Conservation (phyloP, 2,797 vertebrate species). For the Tapera naevia region DNA sequence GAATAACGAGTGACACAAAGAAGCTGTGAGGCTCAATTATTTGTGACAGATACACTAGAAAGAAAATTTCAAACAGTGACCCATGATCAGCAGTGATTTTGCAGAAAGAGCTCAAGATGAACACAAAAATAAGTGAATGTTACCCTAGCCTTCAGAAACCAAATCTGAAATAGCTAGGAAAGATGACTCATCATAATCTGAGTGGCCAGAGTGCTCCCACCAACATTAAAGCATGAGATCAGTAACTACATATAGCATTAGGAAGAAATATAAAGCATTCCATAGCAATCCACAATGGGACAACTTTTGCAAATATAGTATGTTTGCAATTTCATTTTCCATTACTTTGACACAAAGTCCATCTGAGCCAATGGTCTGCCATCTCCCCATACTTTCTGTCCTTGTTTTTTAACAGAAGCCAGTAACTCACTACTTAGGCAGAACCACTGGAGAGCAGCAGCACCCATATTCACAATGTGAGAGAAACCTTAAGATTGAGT, state of each 20-base stretch:
- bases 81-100: not conserved
- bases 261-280: not conserved
- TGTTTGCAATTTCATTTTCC: not conserved
- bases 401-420: not conserved
- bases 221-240: not conserved
- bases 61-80: not conserved
- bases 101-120: not conserved
- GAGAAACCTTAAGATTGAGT: not conserved
- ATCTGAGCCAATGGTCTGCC: not conserved
- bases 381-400: not conserved
- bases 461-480: not conserved
- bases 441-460: not conserved
- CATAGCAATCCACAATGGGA: not conserved
- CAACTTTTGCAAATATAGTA: not conserved
- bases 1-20: not conserved
- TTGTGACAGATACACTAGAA: not conserved
- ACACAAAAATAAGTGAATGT: not conserved
- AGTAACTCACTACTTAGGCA: not conserved
- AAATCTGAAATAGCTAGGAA: not conserved
- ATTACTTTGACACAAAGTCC: not conserved
- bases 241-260: not conserved
- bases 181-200: not conserved
- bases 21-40: not conserved
- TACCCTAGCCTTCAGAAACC: constrained; percentile 4
- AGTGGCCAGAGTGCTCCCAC: not conserved